Evolutionary conservation across 2,888 invertebrate genomes (phyloP), one percentile per base, ranked within the genome.

Genomic region (Ommatoiulus sabulosus): DNA sequence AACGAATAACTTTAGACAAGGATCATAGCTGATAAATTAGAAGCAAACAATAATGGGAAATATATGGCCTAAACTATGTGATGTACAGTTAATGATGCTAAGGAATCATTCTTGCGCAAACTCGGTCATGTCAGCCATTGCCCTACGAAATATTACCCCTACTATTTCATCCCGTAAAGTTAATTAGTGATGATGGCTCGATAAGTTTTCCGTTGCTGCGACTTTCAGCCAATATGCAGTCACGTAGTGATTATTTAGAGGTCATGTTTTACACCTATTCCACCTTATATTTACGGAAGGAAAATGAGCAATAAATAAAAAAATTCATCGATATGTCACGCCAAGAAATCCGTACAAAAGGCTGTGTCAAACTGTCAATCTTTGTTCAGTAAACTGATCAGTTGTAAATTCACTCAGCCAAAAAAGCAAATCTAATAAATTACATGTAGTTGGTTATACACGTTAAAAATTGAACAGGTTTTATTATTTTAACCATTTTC

Each of bases 111-210:
- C 24, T 72, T 8, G 72, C 72, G 1, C 72, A 72, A 72, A 72
- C 72, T 72, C 72, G 72, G n/a, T 72, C 72, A 24, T 72, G 72
- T 72, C 72, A 72, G 24, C 24, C 72, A 10, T 72, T 72, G 57
- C 20, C 24, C 7, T 20, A 0, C 24, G 24, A 72, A 72, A 72
- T 24, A 72, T 72, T 24, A 10, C 72, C 72, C 8, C 72, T 24
- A 24, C 10, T 72, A 72, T 72, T 72, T 72, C 24, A 10, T 24
- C 24, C 20, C n/a, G 24, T 20, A n/a, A n/a, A 72, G 72, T 72
- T 72, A 72, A 72, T 72, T 72, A 72, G 72, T 8, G 72, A 10
- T 1, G 72, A 72, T 72, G 72, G 24, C 24, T 72, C 72, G 72
- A 72, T 72, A 72, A 72, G 24, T 72, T 72, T 63, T 63, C 63